Percentiles rank a stretch among this genome's conserved stretches.
Evolutionary conservation across 2,888 invertebrate species (phyloP).

Genomic region (Helobdella robusta): DNA sequence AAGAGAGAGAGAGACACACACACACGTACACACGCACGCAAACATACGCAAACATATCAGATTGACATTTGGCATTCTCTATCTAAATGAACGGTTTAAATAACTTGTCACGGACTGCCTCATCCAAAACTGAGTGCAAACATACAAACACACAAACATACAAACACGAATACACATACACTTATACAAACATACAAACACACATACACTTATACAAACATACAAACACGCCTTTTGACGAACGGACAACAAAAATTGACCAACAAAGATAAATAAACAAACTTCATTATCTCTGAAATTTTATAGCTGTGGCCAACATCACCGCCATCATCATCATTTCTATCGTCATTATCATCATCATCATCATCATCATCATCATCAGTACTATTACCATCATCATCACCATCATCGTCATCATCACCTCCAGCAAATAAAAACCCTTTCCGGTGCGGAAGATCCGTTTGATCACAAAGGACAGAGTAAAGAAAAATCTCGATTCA

Average conservation of each 20-base stretch:
- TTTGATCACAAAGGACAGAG: slow-evolving; percentile 94
- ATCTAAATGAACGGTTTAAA: too few species aligned
- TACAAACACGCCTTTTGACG: too few species aligned
- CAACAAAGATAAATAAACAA: not conserved
- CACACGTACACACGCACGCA: too few species aligned
- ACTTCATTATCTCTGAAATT: too few species aligned
- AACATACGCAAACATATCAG: too few species aligned
- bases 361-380: slow-evolving; percentile 5
- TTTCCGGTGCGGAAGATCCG: slow-evolving; percentile 37
- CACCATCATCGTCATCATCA: slow-evolving; percentile 5
- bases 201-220: not conserved
- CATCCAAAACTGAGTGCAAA: too few species aligned
- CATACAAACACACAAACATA: too few species aligned
- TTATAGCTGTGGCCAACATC: too few species aligned
- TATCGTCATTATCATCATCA: slow-evolving; percentile 5
- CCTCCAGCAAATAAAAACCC: slow-evolving; percentile 31
- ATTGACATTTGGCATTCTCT: too few species aligned
- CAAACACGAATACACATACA: not conserved
- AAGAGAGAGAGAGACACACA: too few species aligned
- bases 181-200: not conserved
- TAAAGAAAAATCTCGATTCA: slow-evolving; percentile 81
- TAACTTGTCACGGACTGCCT: too few species aligned
- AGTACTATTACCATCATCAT: not conserved
- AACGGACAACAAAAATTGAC: not conserved
- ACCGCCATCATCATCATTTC: not conserved